Base-by-base conservation (phyloP, 1,140 invertebrate genomes). In the Steinernema feltiae region DNA sequence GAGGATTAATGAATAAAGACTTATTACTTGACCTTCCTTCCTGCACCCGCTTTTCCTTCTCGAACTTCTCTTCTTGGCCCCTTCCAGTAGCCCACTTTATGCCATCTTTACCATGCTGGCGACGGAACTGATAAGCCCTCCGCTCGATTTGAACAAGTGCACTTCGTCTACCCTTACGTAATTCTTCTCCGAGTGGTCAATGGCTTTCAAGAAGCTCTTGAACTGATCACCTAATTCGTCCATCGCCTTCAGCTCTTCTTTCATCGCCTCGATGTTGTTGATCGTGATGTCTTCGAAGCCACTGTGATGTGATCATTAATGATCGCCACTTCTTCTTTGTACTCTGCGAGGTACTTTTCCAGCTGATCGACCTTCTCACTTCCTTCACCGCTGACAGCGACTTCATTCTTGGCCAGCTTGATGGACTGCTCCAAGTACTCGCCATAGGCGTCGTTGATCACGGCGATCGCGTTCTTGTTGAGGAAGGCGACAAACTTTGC, bases 371-470 rank as follows among this genome's bases (percentile, higher is more conserved):
- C 41, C 41, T 46, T 46, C 41, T 7, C 41, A n/a, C n/a, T 46
- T 7, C 41, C 41, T n/a, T 46, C 41, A n/a, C 41, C 41, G 7
- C 7, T 46, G 7, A 46, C 41, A 7, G 41, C 41, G 7, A 46
- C 41, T n/a, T 46, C 41, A 24, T 71, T 32, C 1, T 76, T 81
- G 12, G 32, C 48, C 15, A 27, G 27, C 69, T 72, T 69, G 46
- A 71, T 35, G 48, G 78, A 17, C 70, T 78, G 74, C 69, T 21
- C 29, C 30, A 21, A 41, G 30, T 30, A 41, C 69, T 78, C 31
- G n/a, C n/a, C n/a, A n/a, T n/a, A n/a, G n/a, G n/a, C n/a, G n/a
- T n/a, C n/a, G n/a, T n/a, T n/a, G n/a, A n/a, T n/a, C n/a, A n/a
- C n/a, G n/a, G n/a, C n/a, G n/a, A n/a, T n/a, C n/a, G n/a, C n/a